Base-by-base conservation (phyloP, 1,140 invertebrate species). In the Drosophila paulistorum region DNA sequence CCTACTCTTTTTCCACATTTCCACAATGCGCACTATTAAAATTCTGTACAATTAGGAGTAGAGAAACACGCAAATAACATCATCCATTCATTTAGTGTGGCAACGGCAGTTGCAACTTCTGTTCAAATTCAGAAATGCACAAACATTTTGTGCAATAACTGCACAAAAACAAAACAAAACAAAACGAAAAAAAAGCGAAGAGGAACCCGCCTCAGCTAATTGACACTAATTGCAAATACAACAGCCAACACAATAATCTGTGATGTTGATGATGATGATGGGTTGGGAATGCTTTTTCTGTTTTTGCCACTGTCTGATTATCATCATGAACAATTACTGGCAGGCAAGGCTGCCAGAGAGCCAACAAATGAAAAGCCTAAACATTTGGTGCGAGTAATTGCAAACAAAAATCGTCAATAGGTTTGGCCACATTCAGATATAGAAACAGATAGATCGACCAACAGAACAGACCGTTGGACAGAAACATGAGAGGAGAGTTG, bases 151-250 rank as follows among this genome's bases (percentile, higher is more conserved):
- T 41, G 64, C 66, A 67, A 68, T 66, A 67, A 64, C 57, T 65
- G 45, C 7, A 48, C 7, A 37, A 74, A 84, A 81, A 58, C 62
- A 54, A 20, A 51, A 51, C 11, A 20, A 3, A 17, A 2, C 14
- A 7, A 14, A 45, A 17, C n/a, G n/a, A 48, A 51, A 11, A 51
- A 23, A 48, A 17, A 17, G 0, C 14, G n/a, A 45, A 45, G 42
- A 45, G n/a, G 45, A 51, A 11, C 45, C 45, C 45, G 45, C 45
- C 20, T 51, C 65, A 54, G 59, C 72, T 86, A 87, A 86, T 79
- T 83, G 83, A 77, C 83, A 77, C 68, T 86, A 86, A 86, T 86
- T 86, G 82, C 79, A 82, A 86, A 79, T 79, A 57, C 71, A 60
- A 37, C 35, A 37, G 65, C 48, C 61, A 63, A 42, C 65, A 59